A percentile compares a stretch with the other conserved stretches of the same genome.
These are phyloP conservation scores for Thera obeliscata DNA, from an alignment of 2,888 invertebrate species.

Conservation along the genomic window DNA sequence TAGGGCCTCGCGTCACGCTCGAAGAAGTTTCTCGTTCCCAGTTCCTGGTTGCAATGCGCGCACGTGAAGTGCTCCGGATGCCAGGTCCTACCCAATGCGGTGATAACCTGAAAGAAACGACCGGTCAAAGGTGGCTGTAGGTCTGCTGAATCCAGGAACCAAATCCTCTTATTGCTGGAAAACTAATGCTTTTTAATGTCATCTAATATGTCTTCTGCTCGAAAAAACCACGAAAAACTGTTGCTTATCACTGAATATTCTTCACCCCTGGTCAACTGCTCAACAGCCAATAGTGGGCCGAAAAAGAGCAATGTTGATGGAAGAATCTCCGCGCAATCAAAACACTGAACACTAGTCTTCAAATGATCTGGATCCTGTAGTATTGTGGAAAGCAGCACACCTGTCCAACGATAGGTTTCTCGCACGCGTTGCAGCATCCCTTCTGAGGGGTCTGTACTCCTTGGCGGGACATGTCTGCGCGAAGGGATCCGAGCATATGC, in stretches of 20 bases:
- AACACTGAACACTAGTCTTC: slow-evolving; percentile 21
- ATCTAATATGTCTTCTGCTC: background rate
- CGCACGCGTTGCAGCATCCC: slow-evolving; percentile 99
- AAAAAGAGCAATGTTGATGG: background rate
- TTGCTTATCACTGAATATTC: background rate
- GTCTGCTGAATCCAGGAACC: background rate
- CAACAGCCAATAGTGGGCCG: background rate
- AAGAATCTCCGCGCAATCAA: background rate
- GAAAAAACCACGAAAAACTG: background rate
- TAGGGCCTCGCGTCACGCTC: slow-evolving; percentile 98
- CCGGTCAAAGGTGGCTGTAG: slow-evolving; percentile 35
- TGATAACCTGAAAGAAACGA: slow-evolving; percentile 88
- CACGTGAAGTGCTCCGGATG: slow-evolving; percentile 99
- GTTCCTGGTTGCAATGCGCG: slow-evolving; percentile 97
- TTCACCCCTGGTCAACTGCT: background rate
- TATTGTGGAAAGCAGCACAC: slow-evolving; percentile 76
- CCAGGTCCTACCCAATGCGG: slow-evolving; percentile 99
- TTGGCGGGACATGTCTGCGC: slow-evolving; percentile 99
- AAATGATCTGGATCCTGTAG: slow-evolving; percentile 4
- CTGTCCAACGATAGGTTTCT: slow-evolving; percentile 99
- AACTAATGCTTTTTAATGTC: background rate
- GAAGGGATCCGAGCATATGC: slow-evolving; percentile 96
- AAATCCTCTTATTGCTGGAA: background rate
- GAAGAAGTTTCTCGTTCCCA: slow-evolving; percentile 99
- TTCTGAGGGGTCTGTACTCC: slow-evolving; percentile 99